Base-by-base conservation (phyloP, 2,113 vertebrate species). In the Corythornis madagascariensis region DNA sequence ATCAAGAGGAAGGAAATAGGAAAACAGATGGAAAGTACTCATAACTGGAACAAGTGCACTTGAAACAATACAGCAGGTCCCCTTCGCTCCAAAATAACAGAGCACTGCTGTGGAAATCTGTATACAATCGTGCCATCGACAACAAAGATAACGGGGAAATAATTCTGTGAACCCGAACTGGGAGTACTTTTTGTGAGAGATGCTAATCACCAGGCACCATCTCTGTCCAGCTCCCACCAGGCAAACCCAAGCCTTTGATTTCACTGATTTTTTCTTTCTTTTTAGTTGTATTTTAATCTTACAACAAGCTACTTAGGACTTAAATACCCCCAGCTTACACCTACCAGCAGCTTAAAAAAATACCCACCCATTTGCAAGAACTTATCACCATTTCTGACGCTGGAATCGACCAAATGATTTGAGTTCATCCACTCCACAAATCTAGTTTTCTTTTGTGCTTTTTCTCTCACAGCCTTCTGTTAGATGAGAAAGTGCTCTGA, bases 1-100 rank as follows among this genome's bases (percentile, higher is more conserved):
- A 95, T 95, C 93, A 74, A 96, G 96, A 97, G 98, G 98, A 98
- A 98, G 98, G 98, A 98, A 98, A 98, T 75, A 95, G 95, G 98
- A 97, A 98, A 98, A 98, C 98, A 97, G 98, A 98, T 97, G 98
- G 98, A 96, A 97, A 97, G 95, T 70, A 84, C 96, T 96, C 97
- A 97, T 97, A 97, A 95, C 57, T 96, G 96, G 94, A 96, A 97
- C 96, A 96, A 96, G 96, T 92, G 95, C 43, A 13, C 50, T 56
- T 25, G 35, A 70, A 97, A 99, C 98, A 98, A 98, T 98, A 87
- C 96, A 86, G 59, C 96, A 93, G 96, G 97, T 97, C 97, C 97
- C 95, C 96, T 97, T 95, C 88, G 59, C 97, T 96, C 76, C 96
- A 84, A 76, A 92, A 88, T 83, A 95, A 94, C 95, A 96, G 95